A percentile compares a stretch with the other conserved stretches of the same genome.
These are phyloP conservation scores for Morus bassanus DNA, from an alignment of 2,797 vertebrate genomes.

Conservation along the genomic window DNA sequence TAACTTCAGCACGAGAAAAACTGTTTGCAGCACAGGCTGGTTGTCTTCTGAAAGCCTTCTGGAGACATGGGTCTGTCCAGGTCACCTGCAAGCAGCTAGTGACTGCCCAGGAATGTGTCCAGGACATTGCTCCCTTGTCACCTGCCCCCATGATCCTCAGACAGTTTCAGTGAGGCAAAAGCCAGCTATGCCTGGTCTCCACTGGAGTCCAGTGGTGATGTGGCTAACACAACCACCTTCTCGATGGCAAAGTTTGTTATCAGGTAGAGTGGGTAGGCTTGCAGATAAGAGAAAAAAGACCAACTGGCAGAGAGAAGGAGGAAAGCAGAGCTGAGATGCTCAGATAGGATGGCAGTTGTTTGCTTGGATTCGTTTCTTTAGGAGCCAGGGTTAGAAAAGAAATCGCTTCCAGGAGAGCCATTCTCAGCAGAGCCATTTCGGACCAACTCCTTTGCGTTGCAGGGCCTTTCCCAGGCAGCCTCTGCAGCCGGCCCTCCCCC, in stretches of 20 bases:
- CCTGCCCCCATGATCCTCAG: not conserved
- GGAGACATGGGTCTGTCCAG: slow-evolving; percentile 5
- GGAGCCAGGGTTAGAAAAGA: not conserved
- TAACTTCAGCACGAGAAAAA: slow-evolving; percentile 24
- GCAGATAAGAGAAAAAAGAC: not conserved
- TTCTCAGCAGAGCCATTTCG: not conserved
- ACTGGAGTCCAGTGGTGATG: not conserved
- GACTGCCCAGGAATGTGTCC: not conserved
- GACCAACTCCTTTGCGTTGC: not conserved
- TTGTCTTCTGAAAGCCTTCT: slow-evolving; percentile 16
- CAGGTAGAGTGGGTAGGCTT: not conserved
- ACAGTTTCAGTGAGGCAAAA: not conserved
- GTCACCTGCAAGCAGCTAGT: not conserved
- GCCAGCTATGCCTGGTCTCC: not conserved
- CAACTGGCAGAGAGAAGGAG: not conserved
- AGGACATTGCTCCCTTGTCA: not conserved
- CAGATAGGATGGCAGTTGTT: not conserved
- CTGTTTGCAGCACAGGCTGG: not conserved
- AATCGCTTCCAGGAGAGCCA: not conserved
- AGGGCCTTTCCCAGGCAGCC: not conserved
- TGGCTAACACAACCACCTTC: not conserved
- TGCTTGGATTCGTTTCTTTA: not conserved
- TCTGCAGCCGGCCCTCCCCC: not conserved
- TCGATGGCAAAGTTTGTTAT: not conserved
- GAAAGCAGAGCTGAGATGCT: not conserved